Percentiles rank a stretch among this genome's conserved stretches.
These are phyloP conservation scores for Rhopalosiphum maidis DNA, from an alignment of 1,140 invertebrate genomes.

Conservation along the genomic window DNA sequence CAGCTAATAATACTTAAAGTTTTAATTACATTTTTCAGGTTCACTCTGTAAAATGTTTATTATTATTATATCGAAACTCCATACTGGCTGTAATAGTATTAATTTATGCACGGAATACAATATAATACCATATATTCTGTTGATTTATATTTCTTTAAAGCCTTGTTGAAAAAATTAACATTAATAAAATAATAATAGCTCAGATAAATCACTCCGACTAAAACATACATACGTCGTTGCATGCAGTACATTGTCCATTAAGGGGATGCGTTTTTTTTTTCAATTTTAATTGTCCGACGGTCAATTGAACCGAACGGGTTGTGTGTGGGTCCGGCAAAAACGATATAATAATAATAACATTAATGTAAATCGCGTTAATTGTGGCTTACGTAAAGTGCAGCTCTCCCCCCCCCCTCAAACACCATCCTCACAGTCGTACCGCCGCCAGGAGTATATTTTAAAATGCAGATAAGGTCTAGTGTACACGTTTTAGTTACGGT, in stretches of 20 bases:
- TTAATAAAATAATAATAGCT: not conserved
- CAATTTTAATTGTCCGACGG: slow-evolving; percentile 26
- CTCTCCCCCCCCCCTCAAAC: not conserved
- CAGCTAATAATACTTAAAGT: not conserved
- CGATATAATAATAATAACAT: slow-evolving; percentile 28
- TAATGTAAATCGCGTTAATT: slow-evolving; percentile 49
- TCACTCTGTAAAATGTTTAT: not conserved
- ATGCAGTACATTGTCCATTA: slow-evolving; percentile 27
- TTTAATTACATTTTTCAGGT: not conserved
- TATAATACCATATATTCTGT: not conserved
- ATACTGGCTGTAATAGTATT: no score
- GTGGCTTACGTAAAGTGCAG: slow-evolving; percentile 14
- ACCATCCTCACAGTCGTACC: not conserved
- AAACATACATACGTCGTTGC: not conserved
- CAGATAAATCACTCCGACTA: not conserved
- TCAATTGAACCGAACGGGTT: not conserved
- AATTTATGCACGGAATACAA: no score
- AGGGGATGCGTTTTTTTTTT: not conserved
- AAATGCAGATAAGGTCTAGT: slow-evolving; percentile 36
- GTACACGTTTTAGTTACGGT: slow-evolving; percentile 16
- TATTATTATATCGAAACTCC: not conserved
- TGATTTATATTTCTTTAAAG: slow-evolving; percentile 3
- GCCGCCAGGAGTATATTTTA: not conserved
- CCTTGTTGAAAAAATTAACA: not conserved
- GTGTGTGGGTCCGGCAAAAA: not conserved